Base-by-base conservation (phyloP, 2,113 vertebrate species). In the Pseudopodoces humilis region DNA sequence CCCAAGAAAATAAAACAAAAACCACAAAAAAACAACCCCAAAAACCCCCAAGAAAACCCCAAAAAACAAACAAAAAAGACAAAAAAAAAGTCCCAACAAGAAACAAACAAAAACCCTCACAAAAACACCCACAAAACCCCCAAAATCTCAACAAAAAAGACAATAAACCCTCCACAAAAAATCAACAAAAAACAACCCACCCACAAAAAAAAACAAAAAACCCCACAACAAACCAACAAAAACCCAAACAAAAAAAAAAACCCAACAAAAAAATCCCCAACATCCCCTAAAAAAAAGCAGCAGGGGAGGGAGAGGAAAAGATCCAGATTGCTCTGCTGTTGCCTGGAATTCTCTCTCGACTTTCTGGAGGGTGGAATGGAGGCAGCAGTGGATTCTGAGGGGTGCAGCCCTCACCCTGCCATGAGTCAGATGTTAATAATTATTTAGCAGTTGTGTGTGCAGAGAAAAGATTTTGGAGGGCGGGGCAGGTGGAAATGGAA, bases 361-460 rank as follows among this genome's bases (percentile, higher is more conserved):
- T 92, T 90, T 81, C 43, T 75, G 7, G 4, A 55, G 58, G 67
- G 47, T 63, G 60, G 60, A 64, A n/a, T 37, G n/a, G 39, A 75
- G 64, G 76, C 72, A 78, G 49, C 74, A 44, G 44, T 43, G 67
- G 69, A 67, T 87, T 69, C 63, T 75, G 67, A 43, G 60, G 37
- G 87, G 33, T 77, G 75, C 65, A 90, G 83, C 62, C 55, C 55
- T 81, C 46, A 33, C 72, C 30, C 20, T 16, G 53, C 67, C 72
- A 22, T 9, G 5, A 95, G 78, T 86, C 83, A 88, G 80, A 84
- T 77, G 83, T 81, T 94, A 83, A 89, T 97, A 92, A 96, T 97
- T 92, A 94, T 93, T 97, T 86, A 76, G 79, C 70, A 93, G 71
- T 59, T 84, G 90, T 74, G 62, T 75, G 60, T 82, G 87, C 68